Percentiles rank a stretch among this genome's conserved stretches.
Evolutionary conservation across 2,113 vertebrate species (phyloP).

Genomic region (Thunnus maccoyii): DNA sequence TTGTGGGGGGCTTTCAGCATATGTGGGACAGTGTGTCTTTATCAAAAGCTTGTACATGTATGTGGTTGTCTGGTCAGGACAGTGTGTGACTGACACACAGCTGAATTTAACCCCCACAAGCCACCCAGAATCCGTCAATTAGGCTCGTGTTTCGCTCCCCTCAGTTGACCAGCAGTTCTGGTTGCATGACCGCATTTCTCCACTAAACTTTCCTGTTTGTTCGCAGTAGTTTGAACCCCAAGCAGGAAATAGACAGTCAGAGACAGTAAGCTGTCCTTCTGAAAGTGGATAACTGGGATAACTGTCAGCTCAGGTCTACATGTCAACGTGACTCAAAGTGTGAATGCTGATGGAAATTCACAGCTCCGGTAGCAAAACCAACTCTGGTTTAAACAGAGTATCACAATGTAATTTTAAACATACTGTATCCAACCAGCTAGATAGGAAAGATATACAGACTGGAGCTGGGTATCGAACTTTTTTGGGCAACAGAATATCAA

Average conservation of each 20-base stretch:
- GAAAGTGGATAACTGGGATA: slow-evolving; percentile 45
- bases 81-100: slow-evolving; percentile 49
- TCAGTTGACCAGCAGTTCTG: slow-evolving; percentile 53
- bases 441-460: too few relatives aligned
- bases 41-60: slow-evolving; percentile 33
- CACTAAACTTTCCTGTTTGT: slow-evolving; percentile 42
- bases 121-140: slow-evolving; percentile 69
- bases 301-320: slow-evolving; percentile 21
- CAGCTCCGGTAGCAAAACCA: not conserved
- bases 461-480: too few relatives aligned
- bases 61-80: slow-evolving; percentile 31
- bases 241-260: slow-evolving; percentile 35
- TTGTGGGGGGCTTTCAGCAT: slow-evolving; percentile 59
- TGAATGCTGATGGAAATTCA: slow-evolving; percentile 28
- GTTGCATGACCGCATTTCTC: slow-evolving; percentile 57
- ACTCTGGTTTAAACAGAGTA: not conserved
- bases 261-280: slow-evolving; percentile 39
- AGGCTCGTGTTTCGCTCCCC: slow-evolving; percentile 68
- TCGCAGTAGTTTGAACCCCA: slow-evolving; percentile 22
- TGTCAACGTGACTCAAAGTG: slow-evolving; percentile 8
- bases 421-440: too few relatives aligned
- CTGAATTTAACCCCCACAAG: slow-evolving; percentile 64
- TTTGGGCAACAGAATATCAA: too few relatives aligned
- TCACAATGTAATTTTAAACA: not conserved
- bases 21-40: slow-evolving; percentile 54